phyloP scores from a whole-genome alignment of 2,113 vertebrate genomes.

The Blennius ocellaris region DNA sequence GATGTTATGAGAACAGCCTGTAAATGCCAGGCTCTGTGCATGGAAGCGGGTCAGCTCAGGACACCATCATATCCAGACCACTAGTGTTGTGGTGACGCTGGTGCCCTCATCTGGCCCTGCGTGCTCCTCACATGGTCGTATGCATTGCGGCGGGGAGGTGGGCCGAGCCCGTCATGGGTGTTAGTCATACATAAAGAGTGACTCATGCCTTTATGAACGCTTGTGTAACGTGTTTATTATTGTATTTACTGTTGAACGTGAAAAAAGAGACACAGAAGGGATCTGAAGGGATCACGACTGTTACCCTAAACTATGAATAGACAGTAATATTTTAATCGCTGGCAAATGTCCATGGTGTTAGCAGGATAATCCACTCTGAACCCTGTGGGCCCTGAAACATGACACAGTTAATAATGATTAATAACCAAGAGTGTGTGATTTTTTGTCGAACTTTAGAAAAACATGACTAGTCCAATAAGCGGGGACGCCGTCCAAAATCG shows the following conservation, averaged over 20 bases:
- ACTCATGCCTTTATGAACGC: neutral
- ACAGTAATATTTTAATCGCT: conserved; percentile 35
- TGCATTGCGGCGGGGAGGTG: neutral
- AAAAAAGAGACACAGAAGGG: neutral
- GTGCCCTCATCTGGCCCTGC: conserved; percentile 46
- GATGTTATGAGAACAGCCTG: neutral
- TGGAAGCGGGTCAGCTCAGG: conserved; percentile 45
- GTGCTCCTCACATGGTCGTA: neutral
- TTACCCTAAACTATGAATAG: conserved; percentile 6
- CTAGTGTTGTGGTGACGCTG: conserved; percentile 27
- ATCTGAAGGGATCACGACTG: neutral
- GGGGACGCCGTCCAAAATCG: neutral
- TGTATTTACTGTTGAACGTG: neutral
- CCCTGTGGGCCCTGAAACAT: conserved; percentile 3
- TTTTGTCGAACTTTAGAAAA: neutral
- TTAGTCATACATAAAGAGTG: neutral
- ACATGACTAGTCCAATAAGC: neutral
- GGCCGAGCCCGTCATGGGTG: neutral
- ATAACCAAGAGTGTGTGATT: neutral
- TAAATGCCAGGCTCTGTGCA: conserved; percentile 1
- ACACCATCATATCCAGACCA: conserved; percentile 4
- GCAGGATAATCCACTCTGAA: conserved; percentile 24
- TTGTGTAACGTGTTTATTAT: neutral
- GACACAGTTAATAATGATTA: conserved; percentile 21
- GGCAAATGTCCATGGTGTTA: conserved; percentile 12